Percentiles rank a stretch among this genome's conserved stretches.
phyloP scores from a whole-genome alignment of 2,797 vertebrate genomes.

The Paramormyrops hopkinsi region DNA sequence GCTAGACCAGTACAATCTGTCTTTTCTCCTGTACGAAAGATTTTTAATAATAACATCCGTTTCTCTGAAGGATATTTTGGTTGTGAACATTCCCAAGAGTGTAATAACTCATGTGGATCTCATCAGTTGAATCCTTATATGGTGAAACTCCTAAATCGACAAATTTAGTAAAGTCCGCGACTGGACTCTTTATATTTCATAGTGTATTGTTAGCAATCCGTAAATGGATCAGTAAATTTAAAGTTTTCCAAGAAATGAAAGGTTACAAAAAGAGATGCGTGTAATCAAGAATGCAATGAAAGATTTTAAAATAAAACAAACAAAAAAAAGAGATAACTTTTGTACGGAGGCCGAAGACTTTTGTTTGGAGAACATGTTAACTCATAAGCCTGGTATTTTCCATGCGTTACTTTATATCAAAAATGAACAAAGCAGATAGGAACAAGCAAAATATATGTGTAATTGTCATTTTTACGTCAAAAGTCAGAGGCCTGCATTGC shows the following conservation, averaged over 20 bases:
- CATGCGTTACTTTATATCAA: neutral
- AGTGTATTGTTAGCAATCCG: conserved; percentile 44
- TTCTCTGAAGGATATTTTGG: conserved; percentile 43
- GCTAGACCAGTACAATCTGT: conserved; percentile 29
- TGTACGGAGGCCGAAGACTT: neutral
- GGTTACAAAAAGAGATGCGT: neutral
- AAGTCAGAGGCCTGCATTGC: conserved; percentile 50
- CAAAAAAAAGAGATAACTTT: neutral
- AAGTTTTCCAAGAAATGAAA: conserved; percentile 1
- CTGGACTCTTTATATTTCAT: conserved; percentile 38
- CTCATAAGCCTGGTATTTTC: neutral
- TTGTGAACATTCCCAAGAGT: conserved; percentile 45
- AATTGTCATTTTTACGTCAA: conserved; percentile 38
- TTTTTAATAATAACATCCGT: conserved; percentile 44
- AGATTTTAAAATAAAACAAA: neutral
- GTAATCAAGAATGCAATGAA: conserved; percentile 4
- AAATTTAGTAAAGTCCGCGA: conserved; percentile 41
- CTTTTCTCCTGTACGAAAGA: conserved; percentile 34
- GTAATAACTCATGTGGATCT: conserved; percentile 46
- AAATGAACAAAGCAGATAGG: conserved; percentile 8
- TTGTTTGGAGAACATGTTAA: conserved; percentile 7
- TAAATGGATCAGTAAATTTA: conserved; percentile 36
- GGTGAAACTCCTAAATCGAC: conserved; percentile 45
- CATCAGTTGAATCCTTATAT: conserved; percentile 47
- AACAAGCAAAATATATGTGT: conserved; percentile 26